A percentile compares a stretch with the other conserved stretches of the same genome.
These are phyloP conservation scores for Oxyruncus cristatus DNA, from an alignment of 2,113 vertebrate species.

Conservation along the genomic window DNA sequence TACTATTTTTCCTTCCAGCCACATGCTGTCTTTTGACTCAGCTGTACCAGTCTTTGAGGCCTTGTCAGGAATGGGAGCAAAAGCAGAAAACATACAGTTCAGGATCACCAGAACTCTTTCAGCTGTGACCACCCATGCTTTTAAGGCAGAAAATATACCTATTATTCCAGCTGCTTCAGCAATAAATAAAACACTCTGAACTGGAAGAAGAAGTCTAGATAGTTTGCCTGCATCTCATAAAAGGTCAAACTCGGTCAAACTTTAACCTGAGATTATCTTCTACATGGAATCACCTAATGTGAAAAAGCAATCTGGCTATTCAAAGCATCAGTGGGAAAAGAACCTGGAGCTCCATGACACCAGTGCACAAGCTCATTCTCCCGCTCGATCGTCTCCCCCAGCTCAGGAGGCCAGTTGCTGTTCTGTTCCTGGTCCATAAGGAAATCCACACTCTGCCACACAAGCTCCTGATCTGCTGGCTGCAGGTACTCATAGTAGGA, in stretches of 20 bases:
- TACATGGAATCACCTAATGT: neutral
- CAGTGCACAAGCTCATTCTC: constrained; percentile 90
- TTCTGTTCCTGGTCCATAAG: constrained; percentile 92
- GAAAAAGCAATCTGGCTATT: neutral
- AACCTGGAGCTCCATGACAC: constrained; percentile 91
- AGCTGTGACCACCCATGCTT: neutral
- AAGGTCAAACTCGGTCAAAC: neutral
- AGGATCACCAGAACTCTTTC: neutral
- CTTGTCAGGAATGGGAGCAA: neutral
- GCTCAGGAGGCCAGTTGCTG: constrained; percentile 89
- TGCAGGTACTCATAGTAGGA: constrained; percentile 87
- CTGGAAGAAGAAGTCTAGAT: neutral
- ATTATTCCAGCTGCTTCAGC: neutral
- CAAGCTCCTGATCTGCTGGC: constrained; percentile 82
- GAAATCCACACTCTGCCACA: constrained; percentile 91
- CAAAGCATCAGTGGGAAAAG: neutral
- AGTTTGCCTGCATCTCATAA: neutral
- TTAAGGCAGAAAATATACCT: neutral
- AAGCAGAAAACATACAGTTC: neutral
- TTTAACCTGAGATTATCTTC: neutral
- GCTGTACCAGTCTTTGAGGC: neutral
- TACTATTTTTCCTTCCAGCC: neutral
- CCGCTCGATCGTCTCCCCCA: constrained; percentile 85
- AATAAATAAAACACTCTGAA: neutral
- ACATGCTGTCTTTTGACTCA: neutral